phyloP scores from a whole-genome alignment of 2,888 invertebrate species.

The Nineta flava region DNA sequence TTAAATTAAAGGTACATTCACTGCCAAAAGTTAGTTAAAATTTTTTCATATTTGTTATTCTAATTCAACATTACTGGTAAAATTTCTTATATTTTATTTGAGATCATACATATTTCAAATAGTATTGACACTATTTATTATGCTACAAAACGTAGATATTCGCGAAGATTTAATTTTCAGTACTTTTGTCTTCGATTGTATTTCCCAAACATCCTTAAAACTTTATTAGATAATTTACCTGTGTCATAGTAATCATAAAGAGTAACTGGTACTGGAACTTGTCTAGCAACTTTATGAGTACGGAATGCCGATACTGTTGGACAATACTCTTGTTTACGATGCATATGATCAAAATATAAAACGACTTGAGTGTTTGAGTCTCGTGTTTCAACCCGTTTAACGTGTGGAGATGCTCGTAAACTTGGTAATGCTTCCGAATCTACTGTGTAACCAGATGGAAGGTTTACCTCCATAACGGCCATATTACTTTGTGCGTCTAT shows the following conservation, averaged over 20 bases:
- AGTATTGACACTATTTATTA: too few species aligned
- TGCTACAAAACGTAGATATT: too few species aligned
- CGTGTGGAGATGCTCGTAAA: conserved; percentile 36
- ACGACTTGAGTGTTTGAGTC: conserved; percentile 47
- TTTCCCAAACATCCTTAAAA: too few species aligned
- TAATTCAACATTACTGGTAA: too few species aligned
- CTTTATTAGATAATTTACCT: conserved; percentile 38
- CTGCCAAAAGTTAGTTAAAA: too few species aligned
- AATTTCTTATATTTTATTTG: too few species aligned
- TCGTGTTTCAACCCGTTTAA: conserved; percentile 51
- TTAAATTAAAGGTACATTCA: too few species aligned
- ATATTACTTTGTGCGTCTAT: conserved; percentile 54
- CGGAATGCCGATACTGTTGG: conserved; percentile 71
- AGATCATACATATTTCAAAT: too few species aligned
- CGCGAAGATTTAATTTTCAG: too few species aligned
- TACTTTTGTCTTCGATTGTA: too few species aligned
- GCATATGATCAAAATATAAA: conserved; percentile 56
- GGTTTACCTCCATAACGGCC: conserved; percentile 76
- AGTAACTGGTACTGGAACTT: conserved; percentile 70
- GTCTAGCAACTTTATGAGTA: conserved; percentile 69
- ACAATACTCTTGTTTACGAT: conserved; percentile 45
- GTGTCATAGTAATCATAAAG: conserved; percentile 87
- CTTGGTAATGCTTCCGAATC: conserved; percentile 57
- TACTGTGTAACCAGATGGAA: conserved; percentile 84
- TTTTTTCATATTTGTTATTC: too few species aligned